Evolutionary conservation across 1,140 invertebrate species (phyloP), one percentile per base, ranked within the genome.

Genomic region (Drosophila arawakana): DNA sequence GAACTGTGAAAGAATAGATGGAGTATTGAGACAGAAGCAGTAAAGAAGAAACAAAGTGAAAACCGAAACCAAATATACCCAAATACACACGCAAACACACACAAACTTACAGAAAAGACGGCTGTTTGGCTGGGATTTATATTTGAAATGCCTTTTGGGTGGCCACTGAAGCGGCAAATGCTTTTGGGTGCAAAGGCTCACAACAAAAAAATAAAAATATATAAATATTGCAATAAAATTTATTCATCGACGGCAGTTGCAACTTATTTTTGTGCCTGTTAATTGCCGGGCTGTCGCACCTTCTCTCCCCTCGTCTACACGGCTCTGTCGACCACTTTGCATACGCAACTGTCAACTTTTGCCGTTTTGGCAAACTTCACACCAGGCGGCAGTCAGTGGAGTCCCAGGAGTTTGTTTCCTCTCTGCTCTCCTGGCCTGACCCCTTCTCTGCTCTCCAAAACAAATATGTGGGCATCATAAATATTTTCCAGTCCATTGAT

Each of bases 401-500:
- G 54, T 49, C 50, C 50, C 41, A 47, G 52, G 30, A 67, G 54
- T 46, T 46, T 25, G 6, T 11, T 30, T 18, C 10, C n/a, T 30
- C 30, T 15, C 11, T 37, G 30, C 13, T 13, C 2, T 21, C 30
- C 58, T 10, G 9, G 2, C 25, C 25, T 6, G 13, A 25, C 25
- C 9, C 60, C 57, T 5, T 7, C 25, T 62, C 49, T 30, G n/a
- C 49, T 46, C 43, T 18, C 9, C 73, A 35, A 60, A 58, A 50
- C 44, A 61, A 39, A 73, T 79, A 69, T 83, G 74, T 83, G 83
- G 73, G 77, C 80, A 88, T 83, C 83, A 89, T 88, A 88, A 88
- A 88, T 88, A 88, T 88, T 88, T 88, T 88, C 80, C 84, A 80
- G 83, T 68, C 83, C 83, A 88, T 88, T 88, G 83, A 88, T 88